Conservation (phyloP, 2,888 invertebrate species). For the Sarcophaga variegata region DNA sequence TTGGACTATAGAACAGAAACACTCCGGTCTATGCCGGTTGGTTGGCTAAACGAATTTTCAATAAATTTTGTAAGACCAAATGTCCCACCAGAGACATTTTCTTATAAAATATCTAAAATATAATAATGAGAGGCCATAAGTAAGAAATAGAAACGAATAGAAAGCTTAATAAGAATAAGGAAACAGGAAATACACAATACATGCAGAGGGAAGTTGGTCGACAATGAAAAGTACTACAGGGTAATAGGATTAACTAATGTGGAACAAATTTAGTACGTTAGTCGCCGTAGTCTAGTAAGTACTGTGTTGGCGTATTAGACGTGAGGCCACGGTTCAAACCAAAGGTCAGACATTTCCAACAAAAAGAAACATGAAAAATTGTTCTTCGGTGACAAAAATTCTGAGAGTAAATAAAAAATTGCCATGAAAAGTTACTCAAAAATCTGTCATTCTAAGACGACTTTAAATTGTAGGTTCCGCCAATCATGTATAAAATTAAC, state of each 20-base stretch:
- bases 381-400: no score
- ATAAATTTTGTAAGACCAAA: constrained; percentile 65
- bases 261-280: no score
- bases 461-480: no score
- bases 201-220: background rate
- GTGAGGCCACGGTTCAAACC: no score
- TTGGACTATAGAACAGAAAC: background rate
- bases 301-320: no score
- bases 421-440: no score
- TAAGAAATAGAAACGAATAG: background rate
- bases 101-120: constrained; percentile 59
- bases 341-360: no score
- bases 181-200: background rate
- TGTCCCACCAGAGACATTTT: constrained; percentile 65
- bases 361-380: no score
- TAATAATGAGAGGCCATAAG: constrained; percentile 15
- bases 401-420: no score
- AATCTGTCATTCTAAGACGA: no score
- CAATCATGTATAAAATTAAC: no score
- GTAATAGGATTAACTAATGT: background rate
- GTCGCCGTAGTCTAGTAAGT: no score
- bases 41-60: constrained; percentile 45
- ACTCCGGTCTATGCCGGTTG: constrained; percentile 19
- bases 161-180: background rate
- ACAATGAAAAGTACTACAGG: background rate